Evolutionary conservation across 2,797 vertebrate genomes (phyloP).

Genomic region (Pangasius sanitwongsei): DNA sequence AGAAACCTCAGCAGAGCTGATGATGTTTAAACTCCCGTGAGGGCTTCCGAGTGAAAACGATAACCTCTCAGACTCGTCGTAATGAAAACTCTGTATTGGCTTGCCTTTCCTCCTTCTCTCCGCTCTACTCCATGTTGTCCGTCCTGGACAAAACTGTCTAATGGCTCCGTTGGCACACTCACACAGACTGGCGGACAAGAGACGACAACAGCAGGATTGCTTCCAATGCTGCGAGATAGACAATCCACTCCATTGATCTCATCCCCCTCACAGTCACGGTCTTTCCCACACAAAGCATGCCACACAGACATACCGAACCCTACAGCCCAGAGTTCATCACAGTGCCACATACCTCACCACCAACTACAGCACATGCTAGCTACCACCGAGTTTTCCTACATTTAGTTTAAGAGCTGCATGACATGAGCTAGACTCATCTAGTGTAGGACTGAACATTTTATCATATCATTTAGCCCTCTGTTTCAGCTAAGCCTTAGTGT

Average conservation of each 20-base stretch:
- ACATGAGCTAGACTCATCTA: neutral
- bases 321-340: conserved; percentile 46
- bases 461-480: neutral
- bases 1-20: conserved; percentile 18
- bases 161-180: neutral
- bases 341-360: conserved; percentile 23
- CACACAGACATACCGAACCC: conserved; percentile 43
- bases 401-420: neutral
- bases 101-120: neutral
- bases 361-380: neutral
- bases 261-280: conserved; percentile 12
- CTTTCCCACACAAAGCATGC: conserved; percentile 49
- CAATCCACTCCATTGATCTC: conserved; percentile 75
- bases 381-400: neutral
- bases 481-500: neutral
- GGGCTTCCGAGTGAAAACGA: neutral
- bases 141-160: neutral
- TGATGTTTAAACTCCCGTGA: conserved; percentile 16
- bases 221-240: conserved; percentile 67
- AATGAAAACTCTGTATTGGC: neutral
- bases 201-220: conserved; percentile 76
- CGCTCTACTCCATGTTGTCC: neutral
- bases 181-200: conserved; percentile 12
- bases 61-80: neutral
- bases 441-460: neutral